Conservation (phyloP, 2,888 invertebrate species). For the Epistrophella euchroma region DNA sequence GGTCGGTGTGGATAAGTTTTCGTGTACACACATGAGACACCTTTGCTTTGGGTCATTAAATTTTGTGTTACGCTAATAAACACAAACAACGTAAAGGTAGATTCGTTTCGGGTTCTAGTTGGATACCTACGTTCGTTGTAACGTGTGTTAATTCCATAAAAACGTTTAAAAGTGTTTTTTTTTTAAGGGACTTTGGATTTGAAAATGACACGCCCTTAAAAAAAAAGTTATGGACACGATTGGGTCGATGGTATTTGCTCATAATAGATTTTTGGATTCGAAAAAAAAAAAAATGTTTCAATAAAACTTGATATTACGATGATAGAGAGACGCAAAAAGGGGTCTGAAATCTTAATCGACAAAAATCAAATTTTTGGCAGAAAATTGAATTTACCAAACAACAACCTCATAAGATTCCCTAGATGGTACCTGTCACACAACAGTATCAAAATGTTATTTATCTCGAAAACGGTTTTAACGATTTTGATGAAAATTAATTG, state of each 20-base stretch:
- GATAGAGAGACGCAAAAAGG: too few species aligned
- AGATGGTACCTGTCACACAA: too few species aligned
- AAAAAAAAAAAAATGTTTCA: too few species aligned
- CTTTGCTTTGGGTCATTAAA: conserved; percentile 73
- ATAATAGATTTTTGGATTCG: background rate
- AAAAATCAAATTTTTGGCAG: too few species aligned
- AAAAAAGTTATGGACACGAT: background rate
- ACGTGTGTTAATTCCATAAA: conserved; percentile 32
- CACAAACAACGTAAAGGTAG: conserved; percentile 59
- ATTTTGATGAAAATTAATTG: too few species aligned
- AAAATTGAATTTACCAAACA: too few species aligned
- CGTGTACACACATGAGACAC: conserved; percentile 39
- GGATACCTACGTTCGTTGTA: conserved; percentile 13
- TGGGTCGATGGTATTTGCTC: background rate
- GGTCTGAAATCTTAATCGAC: too few species aligned
- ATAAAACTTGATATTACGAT: too few species aligned
- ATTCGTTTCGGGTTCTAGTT: conserved; percentile 48
- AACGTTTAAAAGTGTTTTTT: conserved; percentile 18
- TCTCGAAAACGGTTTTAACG: too few species aligned
- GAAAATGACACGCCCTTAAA: conserved; percentile 16
- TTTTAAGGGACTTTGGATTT: conserved; percentile 21
- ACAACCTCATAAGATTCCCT: too few species aligned
- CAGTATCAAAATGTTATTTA: too few species aligned
- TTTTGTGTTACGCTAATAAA: conserved; percentile 70
- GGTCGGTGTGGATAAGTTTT: conserved; percentile 54